phyloP scores from a whole-genome alignment of 2,797 vertebrate species.

The Phylloscopus collybita region DNA sequence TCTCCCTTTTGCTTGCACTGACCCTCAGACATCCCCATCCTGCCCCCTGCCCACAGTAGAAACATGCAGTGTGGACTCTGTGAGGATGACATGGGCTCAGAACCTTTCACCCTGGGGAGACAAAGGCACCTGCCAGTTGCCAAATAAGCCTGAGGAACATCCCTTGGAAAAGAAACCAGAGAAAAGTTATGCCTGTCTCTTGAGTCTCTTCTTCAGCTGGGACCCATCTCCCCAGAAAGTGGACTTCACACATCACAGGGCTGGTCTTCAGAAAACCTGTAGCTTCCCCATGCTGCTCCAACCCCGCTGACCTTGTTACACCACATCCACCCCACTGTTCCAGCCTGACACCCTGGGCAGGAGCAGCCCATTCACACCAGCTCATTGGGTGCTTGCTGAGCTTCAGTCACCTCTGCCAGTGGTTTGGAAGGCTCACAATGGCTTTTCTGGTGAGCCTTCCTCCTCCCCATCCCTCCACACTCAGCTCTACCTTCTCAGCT shows the following conservation, averaged over 20 bases:
- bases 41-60: not conserved
- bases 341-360: not conserved
- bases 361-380: not conserved
- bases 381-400: not conserved
- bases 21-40: not conserved
- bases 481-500: not conserved
- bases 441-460: not conserved
- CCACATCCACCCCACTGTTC: not conserved
- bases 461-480: not conserved
- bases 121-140: not conserved
- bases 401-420: not conserved
- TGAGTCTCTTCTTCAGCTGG: not conserved
- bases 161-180: not conserved
- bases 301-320: not conserved
- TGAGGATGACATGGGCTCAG: not conserved
- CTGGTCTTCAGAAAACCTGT: not conserved
- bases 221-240: not conserved
- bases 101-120: not conserved
- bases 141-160: not conserved
- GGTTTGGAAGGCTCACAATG: accelerated
- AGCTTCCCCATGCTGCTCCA: not conserved
- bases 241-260: not conserved
- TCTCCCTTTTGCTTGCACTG: not conserved
- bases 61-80: not conserved
- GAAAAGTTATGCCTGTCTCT: no score